Percentiles rank a stretch among this genome's conserved stretches.
These are phyloP conservation scores for Ramazzottius varieornatus DNA, from an alignment of 2,888 invertebrate species.

Conservation along the genomic window DNA sequence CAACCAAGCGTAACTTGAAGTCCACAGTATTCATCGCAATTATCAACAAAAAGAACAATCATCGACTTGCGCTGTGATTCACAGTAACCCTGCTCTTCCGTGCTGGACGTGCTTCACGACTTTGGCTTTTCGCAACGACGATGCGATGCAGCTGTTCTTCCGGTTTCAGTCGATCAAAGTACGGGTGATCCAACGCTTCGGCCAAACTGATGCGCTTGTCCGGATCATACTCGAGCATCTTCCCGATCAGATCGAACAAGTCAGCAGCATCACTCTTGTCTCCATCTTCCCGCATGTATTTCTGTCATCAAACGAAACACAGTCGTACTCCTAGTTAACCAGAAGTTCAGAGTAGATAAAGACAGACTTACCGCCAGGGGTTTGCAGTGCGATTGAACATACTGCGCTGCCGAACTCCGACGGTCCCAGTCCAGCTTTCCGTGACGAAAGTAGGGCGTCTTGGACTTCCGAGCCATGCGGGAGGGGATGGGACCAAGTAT, in stretches of 20 bases:
- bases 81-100: background rate
- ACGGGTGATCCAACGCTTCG: conserved; percentile 7
- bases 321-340: too few relatives aligned
- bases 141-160: conserved; percentile 11
- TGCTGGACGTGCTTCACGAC: background rate
- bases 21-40: too few relatives aligned
- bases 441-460: conserved; percentile 92
- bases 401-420: conserved; percentile 78
- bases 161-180: conserved; percentile 38
- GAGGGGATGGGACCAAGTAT: conserved; percentile 86
- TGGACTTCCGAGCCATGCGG: conserved; percentile 34
- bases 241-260: conserved; percentile 22
- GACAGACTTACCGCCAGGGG: conserved; percentile 67
- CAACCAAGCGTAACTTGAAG: too few relatives aligned
- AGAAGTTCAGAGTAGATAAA: too few relatives aligned
- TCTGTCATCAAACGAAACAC: background rate
- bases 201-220: conserved; percentile 13
- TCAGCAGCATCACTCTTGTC: background rate
- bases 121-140: background rate
- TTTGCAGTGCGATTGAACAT: conserved; percentile 91
- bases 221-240: conserved; percentile 23
- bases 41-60: too few relatives aligned
- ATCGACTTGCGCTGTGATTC: background rate
- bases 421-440: conserved; percentile 95
- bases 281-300: background rate